Conservation (phyloP, 1,140 invertebrate genomes). For the Philotrypesis tridentata region DNA sequence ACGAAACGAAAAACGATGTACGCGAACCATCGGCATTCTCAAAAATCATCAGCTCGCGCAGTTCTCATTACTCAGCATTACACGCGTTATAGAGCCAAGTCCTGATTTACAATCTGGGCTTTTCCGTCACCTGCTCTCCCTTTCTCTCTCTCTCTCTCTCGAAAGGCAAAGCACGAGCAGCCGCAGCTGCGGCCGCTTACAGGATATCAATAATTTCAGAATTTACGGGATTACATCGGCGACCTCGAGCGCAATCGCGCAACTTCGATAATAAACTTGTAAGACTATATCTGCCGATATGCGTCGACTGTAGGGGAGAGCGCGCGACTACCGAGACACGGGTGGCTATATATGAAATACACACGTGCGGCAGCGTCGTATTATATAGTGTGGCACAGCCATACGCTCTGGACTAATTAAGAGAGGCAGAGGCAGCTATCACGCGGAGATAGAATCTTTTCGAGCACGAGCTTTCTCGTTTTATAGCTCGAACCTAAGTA, state of each 20-base stretch:
- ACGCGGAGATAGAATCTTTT: constrained; percentile 28
- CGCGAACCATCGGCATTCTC: too few relatives aligned
- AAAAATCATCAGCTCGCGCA: constrained; percentile 12
- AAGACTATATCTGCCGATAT: neutral
- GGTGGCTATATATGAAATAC: too few relatives aligned
- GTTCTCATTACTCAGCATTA: constrained; percentile 39
- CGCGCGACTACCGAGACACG: neutral
- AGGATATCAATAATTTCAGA: constrained; percentile 41
- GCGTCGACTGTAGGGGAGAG: neutral
- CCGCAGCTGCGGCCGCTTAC: constrained; percentile 3
- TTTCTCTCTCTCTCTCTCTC: neutral
- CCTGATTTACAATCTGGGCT: constrained; percentile 33
- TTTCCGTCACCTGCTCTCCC: constrained; percentile 43
- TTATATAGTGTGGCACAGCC: neutral
- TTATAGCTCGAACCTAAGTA: constrained; percentile 19
- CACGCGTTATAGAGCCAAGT: neutral
- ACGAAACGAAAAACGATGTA: neutral
- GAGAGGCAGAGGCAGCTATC: neutral
- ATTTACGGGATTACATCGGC: constrained; percentile 33
- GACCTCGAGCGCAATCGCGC: neutral
- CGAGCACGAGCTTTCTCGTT: neutral
- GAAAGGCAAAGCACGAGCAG: neutral
- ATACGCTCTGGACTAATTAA: constrained; percentile 14
- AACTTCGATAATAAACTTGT: constrained; percentile 1
- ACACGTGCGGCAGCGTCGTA: too few relatives aligned